Evolutionary conservation across 1,140 invertebrate species (phyloP).

Genomic region (Bombus confusus): DNA sequence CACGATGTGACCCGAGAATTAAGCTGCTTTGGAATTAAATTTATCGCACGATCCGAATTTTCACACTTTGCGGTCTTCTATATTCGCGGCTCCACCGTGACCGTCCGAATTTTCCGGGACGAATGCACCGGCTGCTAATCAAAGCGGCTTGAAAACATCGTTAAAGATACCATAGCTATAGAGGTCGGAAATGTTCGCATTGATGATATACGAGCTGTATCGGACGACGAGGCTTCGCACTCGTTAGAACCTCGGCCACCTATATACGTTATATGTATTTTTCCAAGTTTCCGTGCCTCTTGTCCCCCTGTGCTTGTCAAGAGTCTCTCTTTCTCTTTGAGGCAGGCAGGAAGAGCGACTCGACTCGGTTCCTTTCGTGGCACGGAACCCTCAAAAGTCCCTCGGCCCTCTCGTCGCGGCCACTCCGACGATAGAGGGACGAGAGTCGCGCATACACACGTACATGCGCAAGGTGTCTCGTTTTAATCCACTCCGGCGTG

Average conservation of each 20-base stretch:
- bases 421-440: slow-evolving; percentile 42
- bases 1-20: background rate
- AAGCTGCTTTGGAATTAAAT: no score
- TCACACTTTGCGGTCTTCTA: background rate
- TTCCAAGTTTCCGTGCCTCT: background rate
- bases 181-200: background rate
- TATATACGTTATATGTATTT: background rate
- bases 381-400: slow-evolving; percentile 50
- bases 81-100: background rate
- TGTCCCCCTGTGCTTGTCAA: background rate
- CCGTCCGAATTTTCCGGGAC: background rate
- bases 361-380: slow-evolving; percentile 47
- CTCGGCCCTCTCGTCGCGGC: slow-evolving; percentile 34
- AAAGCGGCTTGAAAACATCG: background rate
- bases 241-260: slow-evolving; percentile 27
- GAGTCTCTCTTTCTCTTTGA: slow-evolving; percentile 32
- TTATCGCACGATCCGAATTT: background rate
- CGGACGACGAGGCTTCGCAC: background rate
- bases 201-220: background rate
- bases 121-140: background rate
- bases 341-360: slow-evolving; percentile 41
- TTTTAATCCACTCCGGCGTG: background rate
- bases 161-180: background rate
- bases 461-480: slow-evolving; percentile 21
- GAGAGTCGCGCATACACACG: slow-evolving; percentile 7